Evolutionary conservation across 1,140 invertebrate species (phyloP), one percentile per base, ranked within the genome.

Genomic region (Pantala flavescens): DNA sequence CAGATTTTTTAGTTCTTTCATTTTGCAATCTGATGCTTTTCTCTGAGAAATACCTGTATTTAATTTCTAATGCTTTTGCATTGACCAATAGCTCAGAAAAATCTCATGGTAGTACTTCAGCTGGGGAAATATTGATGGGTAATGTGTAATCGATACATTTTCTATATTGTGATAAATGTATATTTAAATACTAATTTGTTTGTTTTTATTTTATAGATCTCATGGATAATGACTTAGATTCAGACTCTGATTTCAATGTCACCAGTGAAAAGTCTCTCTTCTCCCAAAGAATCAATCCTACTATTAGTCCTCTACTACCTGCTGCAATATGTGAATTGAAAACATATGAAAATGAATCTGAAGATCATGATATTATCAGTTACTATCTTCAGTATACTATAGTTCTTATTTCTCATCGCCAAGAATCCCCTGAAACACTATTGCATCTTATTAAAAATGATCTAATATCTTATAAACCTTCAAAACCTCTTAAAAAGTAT

Each of bases 341-440:
- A 28, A 78, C 78, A 71, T 76, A 78, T 74, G 43, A 76, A n/a
- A 77, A 78, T 73, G 23, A 76, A 16, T 23, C 49, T 63, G 5
- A 63, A 63, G 49, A 63, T 63, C 5, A 7, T 63, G 49, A 63
- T 63, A 14, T 75, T 7, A 36, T 81, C n/a, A n/a, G 76, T 23
- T 23, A 74, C 36, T 82, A 80, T 71, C 19, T 83, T 12, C 78
- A 78, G 19, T 77, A 78, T 21, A 74, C 83, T 23, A 78, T 80
- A 12, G 42, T 77, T 7, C 77, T 83, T 63, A 79, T 79, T 19
- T 76, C 84, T 9, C 82, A 84, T 75, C 79, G 77, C 74, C 83
- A 84, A 79, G 76, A 79, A n/a, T 76, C 76, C 5, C 78, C 79
- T 5, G 76, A 77, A 24, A 43, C 77, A 74, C 79, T 84, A 7